A percentile compares a stretch with the other conserved stretches of the same genome.
These are phyloP conservation scores for Molossus molossus DNA, from an alignment of 2,797 vertebrate species.

Conservation along the genomic window DNA sequence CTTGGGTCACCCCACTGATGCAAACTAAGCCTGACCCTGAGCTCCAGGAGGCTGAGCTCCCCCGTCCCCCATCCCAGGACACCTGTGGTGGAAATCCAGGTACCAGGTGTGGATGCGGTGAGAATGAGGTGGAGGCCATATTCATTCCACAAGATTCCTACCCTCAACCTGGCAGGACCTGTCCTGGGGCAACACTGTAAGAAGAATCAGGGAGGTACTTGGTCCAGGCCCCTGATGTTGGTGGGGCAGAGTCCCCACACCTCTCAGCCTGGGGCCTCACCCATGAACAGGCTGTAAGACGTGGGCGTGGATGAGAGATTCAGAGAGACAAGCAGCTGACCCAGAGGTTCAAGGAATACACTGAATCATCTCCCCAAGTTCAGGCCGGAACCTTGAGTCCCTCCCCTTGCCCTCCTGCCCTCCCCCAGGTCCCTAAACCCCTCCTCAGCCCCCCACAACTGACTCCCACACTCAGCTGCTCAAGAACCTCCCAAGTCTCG, in stretches of 20 bases:
- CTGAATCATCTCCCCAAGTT: background rate
- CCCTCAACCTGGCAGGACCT: background rate
- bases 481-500: background rate
- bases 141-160: background rate
- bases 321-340: background rate
- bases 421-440: background rate
- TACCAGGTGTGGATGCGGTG: background rate
- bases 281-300: background rate
- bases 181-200: background rate
- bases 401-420: too few species aligned
- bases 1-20: background rate
- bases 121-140: background rate
- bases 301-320: background rate
- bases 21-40: background rate
- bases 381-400: background rate
- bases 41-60: background rate
- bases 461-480: background rate
- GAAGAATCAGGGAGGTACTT: background rate
- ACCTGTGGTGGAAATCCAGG: background rate
- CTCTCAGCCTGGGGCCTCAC: background rate
- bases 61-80: fast-evolving
- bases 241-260: background rate
- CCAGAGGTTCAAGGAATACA: background rate
- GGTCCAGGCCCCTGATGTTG: background rate
- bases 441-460: background rate